Base-by-base conservation (phyloP, 2,113 vertebrate species). In the Strix uralensis region DNA sequence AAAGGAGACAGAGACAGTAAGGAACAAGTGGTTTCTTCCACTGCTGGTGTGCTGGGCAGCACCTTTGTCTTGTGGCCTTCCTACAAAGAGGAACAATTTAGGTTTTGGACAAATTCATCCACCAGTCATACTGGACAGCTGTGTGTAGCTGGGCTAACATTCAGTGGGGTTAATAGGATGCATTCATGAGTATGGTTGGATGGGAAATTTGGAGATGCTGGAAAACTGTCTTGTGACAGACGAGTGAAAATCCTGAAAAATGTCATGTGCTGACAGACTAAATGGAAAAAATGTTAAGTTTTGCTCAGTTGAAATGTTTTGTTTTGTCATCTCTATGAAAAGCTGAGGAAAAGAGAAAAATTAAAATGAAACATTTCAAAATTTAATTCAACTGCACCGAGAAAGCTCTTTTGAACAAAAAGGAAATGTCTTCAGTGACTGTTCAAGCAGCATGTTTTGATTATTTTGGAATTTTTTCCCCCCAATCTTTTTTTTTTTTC, bases 331-430 rank as follows among this genome's bases (percentile, higher is more conserved):
- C 23, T 87, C 52, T 59, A 2, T 63, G 70, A 69, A 95, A 85
- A 94, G 30, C 70, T 92, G 89, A 85, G 57, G 63, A 94, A 84
- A 92, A 62, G 36, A 44, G 62, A 74, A 88, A 91, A 87, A 67
- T 51, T 22, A 42, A 81, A 89, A 92, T 32, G 32, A 74, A 96
- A 55, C 23, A 54, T 66, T 77, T 92, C 40, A 92, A 52, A 94
- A 57, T 80, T 27, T 58, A 80, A 85, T 83, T 92, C 61, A 94
- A 73, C 32, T 32, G 34, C 54, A 65, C 36, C 82, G 58, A 85
- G 62, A 95, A 90, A 93, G n/a, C 46, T 93, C 25, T 72, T 82
- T 36, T 90, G 93, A 92, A 93, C 58, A 73, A 72, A 90, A 95
- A 49, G 62, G 46, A 69, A 83, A 77, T 83, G 30, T 36, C 69